These are phyloP conservation scores for Mobula hypostoma DNA, from an alignment of 2,113 vertebrate species.

Conservation along the genomic window DNA sequence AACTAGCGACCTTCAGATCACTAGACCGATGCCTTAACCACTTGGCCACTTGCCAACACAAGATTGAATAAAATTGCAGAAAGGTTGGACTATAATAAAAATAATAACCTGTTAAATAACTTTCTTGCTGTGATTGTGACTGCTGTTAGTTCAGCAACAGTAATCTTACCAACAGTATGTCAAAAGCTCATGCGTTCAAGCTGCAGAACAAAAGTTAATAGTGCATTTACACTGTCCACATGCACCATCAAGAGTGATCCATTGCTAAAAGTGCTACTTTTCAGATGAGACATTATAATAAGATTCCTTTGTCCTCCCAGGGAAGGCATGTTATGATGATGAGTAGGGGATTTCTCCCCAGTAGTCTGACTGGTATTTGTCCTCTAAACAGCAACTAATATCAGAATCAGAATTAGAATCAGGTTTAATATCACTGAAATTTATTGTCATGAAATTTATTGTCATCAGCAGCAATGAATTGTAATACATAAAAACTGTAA, in stretches of 20 bases:
- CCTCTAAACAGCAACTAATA: too few relatives aligned
- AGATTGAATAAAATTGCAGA: not conserved
- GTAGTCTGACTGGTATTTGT: too few relatives aligned
- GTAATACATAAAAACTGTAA: too few relatives aligned
- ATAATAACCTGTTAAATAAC: not conserved
- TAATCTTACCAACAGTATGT: not conserved
- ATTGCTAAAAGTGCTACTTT: not conserved
- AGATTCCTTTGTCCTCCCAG: not conserved
- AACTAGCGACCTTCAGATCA: too few relatives aligned
- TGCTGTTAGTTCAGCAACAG: not conserved
- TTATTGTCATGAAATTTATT: too few relatives aligned
- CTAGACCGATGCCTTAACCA: too few relatives aligned
- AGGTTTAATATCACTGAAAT: too few relatives aligned
- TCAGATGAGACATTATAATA: not conserved
- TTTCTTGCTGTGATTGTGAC: not conserved
- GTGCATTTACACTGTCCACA: not conserved
- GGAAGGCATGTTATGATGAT: not conserved
- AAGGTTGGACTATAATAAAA: not conserved
- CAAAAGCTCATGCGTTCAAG: not conserved
- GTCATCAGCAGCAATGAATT: too few relatives aligned
- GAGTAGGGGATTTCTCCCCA: not conserved
- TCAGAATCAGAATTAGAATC: too few relatives aligned
- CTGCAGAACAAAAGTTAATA: not conserved
- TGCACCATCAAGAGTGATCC: not conserved
- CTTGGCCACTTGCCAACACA: too few relatives aligned